Evolutionary conservation across 2,888 invertebrate genomes (phyloP), one percentile per base, ranked within the genome.

Genomic region (Euplagia quadripunctaria): DNA sequence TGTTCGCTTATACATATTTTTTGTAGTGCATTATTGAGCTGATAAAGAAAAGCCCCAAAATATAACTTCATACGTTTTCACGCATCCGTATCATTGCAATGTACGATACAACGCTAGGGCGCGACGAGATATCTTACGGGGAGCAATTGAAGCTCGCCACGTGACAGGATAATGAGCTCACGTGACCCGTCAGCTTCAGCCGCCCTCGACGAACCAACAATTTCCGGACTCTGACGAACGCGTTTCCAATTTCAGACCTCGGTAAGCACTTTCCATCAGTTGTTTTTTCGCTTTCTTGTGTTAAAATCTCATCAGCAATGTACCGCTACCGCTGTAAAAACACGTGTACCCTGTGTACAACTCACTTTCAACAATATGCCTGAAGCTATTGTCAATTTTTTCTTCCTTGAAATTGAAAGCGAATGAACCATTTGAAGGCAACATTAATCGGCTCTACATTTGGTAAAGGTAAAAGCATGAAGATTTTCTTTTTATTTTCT

Each of bases 161-260:
- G 88, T 89, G 91, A 90, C 90, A 89, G 87, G 87, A 85, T 94
- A 93, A 93, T 92, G 89, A 92, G 92, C 88, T 89, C 89, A 91
- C 91, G 91, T 90, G 89, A 90, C 87, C 87, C 89, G 91, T 89
- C 92, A 90, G 82, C 85, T 86, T 71, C 85, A 85, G 75, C 78
- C 84, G 74, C 78, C 72, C 77, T 73, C 86, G 86, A 87, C 90
- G 90, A 90, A 89, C 92, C 92, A 88, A 92, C 94, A 94, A 94
- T 94, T 94, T 94, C 93, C 94, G 93, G 90, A 86, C 85, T 82
- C 91, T 92, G 93, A 94, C 90, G 92, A 92, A 92, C 91, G 91
- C 92, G 92, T 90, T 93, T 94, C 93, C 94, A 94, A 94, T 95
- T 94, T 94, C 92, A 94, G 90, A 94, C 92, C 90, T 92, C 92